Evolutionary conservation across 1,140 invertebrate species (phyloP).

Genomic region (Magallana angulata): DNA sequence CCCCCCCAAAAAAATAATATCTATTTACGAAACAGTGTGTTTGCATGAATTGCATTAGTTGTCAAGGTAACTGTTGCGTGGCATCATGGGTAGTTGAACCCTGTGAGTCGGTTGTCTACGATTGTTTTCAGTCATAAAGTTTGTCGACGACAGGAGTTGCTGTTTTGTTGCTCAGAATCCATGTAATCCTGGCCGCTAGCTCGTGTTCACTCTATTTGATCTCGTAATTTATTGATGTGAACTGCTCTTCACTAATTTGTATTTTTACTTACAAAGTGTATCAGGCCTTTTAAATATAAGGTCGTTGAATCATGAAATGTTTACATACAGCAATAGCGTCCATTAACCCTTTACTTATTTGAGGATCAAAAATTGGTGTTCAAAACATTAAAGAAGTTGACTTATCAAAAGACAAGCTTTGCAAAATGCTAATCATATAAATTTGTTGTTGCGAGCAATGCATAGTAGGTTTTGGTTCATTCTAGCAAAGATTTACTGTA

Average conservation of each 20-base stretch:
- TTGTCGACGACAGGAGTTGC: neutral
- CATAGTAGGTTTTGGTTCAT: no score
- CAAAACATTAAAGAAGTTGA: no score
- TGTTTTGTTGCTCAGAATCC: neutral
- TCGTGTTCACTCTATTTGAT: neutral
- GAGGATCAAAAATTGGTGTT: no score
- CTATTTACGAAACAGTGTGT: no score
- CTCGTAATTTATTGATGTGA: neutral
- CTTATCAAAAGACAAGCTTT: no score
- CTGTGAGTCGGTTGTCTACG: neutral
- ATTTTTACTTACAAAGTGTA: neutral
- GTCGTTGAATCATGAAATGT: neutral
- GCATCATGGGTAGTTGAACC: slow-evolving; percentile 1
- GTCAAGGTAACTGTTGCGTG: no score
- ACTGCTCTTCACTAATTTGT: neutral
- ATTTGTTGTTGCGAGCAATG: no score
- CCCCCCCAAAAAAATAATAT: no score
- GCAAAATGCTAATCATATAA: no score
- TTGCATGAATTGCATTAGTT: no score
- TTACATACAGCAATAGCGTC: neutral
- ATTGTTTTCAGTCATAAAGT: slow-evolving; percentile 13
- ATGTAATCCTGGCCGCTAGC: neutral
- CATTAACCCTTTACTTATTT: no score
- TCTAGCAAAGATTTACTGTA: no score
- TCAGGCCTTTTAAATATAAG: neutral